Evolutionary conservation across 2,113 vertebrate genomes (phyloP).

Genomic region (Daphoenositta chrysoptera): DNA sequence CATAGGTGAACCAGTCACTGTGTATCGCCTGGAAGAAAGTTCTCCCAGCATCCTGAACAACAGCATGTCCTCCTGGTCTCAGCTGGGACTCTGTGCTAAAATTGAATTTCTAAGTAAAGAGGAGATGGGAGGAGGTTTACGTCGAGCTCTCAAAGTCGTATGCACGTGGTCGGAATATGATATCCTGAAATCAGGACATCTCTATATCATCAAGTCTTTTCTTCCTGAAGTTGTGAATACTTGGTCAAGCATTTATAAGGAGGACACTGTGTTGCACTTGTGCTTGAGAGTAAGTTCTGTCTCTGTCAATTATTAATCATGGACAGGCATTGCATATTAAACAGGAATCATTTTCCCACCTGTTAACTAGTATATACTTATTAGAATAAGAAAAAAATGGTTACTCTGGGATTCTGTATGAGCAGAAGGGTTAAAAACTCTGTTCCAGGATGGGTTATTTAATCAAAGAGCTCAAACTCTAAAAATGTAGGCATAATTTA

Average conservation of each 20-base stretch:
- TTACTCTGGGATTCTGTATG: neutral
- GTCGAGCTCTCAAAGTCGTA: constrained; percentile 93
- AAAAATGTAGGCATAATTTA: neutral
- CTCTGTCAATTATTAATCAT: neutral
- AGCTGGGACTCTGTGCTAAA: constrained; percentile 94
- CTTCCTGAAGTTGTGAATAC: constrained; percentile 95
- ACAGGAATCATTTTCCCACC: neutral
- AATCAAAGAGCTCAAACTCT: neutral
- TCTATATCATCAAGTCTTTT: constrained; percentile 98
- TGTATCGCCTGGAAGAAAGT: constrained; percentile 96
- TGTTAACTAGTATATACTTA: neutral
- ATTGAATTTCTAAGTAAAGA: constrained; percentile 99
- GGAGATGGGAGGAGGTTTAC: constrained; percentile 95
- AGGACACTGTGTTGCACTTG: constrained; percentile 95
- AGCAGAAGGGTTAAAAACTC: neutral
- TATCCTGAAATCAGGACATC: constrained; percentile 92
- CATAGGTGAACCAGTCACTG: constrained; percentile 92
- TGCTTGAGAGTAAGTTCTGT: constrained; percentile 89
- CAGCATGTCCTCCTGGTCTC: constrained; percentile 99
- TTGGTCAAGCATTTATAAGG: constrained; percentile 96
- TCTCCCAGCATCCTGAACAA: constrained; percentile 96
- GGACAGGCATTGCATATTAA: neutral
- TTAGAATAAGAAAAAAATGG: neutral
- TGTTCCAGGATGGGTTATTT: neutral
- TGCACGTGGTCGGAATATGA: constrained; percentile 98